Evolutionary conservation across 2,888 invertebrate species (phyloP), one percentile per base, ranked within the genome.

Genomic region (Amphipoea lucens): DNA sequence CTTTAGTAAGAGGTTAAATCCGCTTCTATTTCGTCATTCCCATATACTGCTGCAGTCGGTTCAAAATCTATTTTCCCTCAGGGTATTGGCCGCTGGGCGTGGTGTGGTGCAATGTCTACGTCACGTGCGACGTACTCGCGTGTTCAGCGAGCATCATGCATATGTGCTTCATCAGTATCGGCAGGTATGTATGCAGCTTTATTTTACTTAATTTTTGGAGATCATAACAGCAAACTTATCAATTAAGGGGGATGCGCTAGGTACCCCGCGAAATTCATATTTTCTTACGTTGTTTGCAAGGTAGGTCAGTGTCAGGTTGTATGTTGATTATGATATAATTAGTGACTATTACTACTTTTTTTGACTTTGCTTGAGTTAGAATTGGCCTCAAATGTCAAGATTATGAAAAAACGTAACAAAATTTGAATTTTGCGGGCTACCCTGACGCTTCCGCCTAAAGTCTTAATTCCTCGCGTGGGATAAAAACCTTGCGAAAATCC

Each of bases 111-210:
- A 99, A 99, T 92, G 98, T 99, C 75, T 99, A 99, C 96, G 99
- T 99, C 85, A 99, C 99, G n/a, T 99, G 99, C 92, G 99, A 99
- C 95, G 99, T 99, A 71, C 97, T 99, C 79, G 99, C 99, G 78
- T 99, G 99, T 94, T 99, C 99, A 0, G 98, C 99, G 11, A 99
- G 99, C 94, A 99, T 99, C 93, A 98, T 99, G 97, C 99, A 99
- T 97, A 98, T 99, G 98, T 99, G 99, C 91, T 99, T 98, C 95
- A 99, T 99, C 94, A 98, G 98, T 74, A 97, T 99, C 79, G 99
- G 99, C 91, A 97, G 99, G 93, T 99, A 97, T 78, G 92, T 90
- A 23, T 12, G n/a, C 65, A 20, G 36, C 4, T 42, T 66, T 54
- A 70, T 63, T 65, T 42, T 23, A 36, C 9, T 40, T 68, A 6